phyloP scores from a whole-genome alignment of 1,140 invertebrate genomes.

The Scaptomyza hsui region DNA sequence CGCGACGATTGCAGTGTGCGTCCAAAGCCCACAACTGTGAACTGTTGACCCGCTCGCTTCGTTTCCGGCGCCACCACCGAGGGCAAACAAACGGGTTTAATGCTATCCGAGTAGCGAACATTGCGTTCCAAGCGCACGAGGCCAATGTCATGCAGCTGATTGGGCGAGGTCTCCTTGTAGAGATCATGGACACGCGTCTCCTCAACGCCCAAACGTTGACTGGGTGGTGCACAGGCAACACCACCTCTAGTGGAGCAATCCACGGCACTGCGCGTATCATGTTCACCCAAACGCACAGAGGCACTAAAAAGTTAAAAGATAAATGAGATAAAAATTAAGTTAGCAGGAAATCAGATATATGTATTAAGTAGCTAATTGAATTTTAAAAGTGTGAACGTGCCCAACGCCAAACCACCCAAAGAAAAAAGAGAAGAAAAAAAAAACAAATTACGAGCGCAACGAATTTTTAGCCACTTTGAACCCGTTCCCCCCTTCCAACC shows the following conservation, averaged over 20 bases:
- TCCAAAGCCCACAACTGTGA: constrained; percentile 89
- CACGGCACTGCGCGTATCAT: constrained; percentile 83
- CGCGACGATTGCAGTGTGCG: constrained; percentile 84
- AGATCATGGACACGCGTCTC: constrained; percentile 83
- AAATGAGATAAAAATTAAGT: not conserved
- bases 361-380: constrained; percentile 58
- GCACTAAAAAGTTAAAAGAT: constrained; percentile 42
- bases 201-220: constrained; percentile 63
- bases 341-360: constrained; percentile 58
- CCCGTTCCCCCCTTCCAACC: not conserved
- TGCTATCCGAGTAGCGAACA: constrained; percentile 84
- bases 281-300: constrained; percentile 85
- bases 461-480: constrained; percentile 54
- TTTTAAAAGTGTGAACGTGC: constrained; percentile 47
- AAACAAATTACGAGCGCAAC: constrained; percentile 47
- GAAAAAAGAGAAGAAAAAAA: constrained; percentile 5
- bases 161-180: constrained; percentile 68
- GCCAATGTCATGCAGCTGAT: constrained; percentile 85
- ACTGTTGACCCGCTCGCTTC: constrained; percentile 53
- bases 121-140: constrained; percentile 83
- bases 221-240: constrained; percentile 61
- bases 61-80: constrained; percentile 49
- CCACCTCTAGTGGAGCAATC: constrained; percentile 84
- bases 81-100: constrained; percentile 86
- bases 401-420: constrained; percentile 12